Base-by-base conservation (phyloP, 2,888 invertebrate species). In the Nomada fabriciana region DNA sequence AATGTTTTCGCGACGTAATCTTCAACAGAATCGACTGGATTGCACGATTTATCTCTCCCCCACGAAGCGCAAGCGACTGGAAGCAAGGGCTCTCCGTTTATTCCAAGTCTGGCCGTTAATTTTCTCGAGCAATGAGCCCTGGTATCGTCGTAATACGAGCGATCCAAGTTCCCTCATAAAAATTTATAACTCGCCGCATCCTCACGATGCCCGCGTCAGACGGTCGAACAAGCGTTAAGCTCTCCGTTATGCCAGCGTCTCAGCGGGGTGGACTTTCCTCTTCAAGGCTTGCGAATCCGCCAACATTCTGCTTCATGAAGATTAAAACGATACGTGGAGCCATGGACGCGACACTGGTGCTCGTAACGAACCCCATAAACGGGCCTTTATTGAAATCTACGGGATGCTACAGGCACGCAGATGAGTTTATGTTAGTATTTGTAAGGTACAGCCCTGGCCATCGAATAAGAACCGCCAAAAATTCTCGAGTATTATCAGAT, bases 131-230 rank as follows among this genome's bases (percentile, higher is more conserved):
- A 81, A 84, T 59, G 73, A 83, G 77, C 20, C 61, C 15, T 20
- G 47, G 57, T 73, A 65, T 67, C 74, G 18, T 55, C 61, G 70
- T 75, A 75, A 83, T 63, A 59, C 64, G 65, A 42, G 64, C 73
- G 60, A 69, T 60, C 67, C 70, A 70, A 76, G 57, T 76, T 70
- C 36, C 18, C 64, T 73, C 65, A 59, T 83, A 83, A 83, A 83
- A 80, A 83, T 80, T 76, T 59, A 83, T 83, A 86, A 76, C 80
- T 60, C 42, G 29, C 57, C 50, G 36, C 53, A 77, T 53, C 76
- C 73, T 29, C 43, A 43, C 63, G 72, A 84, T 82, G 84, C 53
- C 84, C 71, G 70, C 83, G 57, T 78, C 57, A n/a, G 53, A 13
- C 42, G 20, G 67, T 77, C 53, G 67, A 67, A 76, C 15, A 29